Percentiles rank a stretch among this genome's conserved stretches.
Evolutionary conservation across 2,797 vertebrate species (phyloP).

Genomic region (Erethizon dorsatum): DNA sequence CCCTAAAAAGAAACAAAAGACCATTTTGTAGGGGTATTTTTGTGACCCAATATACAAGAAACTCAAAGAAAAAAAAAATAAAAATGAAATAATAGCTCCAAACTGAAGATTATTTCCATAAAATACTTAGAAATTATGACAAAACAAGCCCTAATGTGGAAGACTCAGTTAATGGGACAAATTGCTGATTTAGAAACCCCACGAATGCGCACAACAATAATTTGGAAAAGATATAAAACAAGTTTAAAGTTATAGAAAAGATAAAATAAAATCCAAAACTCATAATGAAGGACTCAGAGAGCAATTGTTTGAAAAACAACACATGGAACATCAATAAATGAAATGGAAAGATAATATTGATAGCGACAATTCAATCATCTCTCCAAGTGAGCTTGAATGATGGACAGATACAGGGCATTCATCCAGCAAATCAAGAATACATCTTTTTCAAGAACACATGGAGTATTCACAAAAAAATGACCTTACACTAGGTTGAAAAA

Average conservation of each 20-base stretch:
- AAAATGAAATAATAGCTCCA: background rate
- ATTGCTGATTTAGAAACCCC: background rate
- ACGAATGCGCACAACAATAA: background rate
- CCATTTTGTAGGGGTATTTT: background rate
- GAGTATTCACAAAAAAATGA: background rate
- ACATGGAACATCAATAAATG: background rate
- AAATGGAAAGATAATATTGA: background rate
- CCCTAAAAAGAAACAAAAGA: background rate
- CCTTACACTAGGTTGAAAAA: background rate
- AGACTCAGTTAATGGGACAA: background rate
- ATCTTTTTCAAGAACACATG: background rate
- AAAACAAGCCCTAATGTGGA: background rate
- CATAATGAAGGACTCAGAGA: background rate
- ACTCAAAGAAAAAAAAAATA: background rate
- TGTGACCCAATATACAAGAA: background rate
- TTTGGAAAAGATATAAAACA: background rate
- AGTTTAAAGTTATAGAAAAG: conserved; percentile 20
- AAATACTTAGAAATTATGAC: background rate
- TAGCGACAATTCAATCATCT: background rate
- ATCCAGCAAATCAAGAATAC: background rate
- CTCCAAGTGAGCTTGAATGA: background rate
- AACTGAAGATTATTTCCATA: background rate
- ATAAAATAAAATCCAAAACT: conserved; percentile 24
- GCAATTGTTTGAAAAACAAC: background rate
- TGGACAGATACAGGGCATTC: background rate